These are phyloP conservation scores for Dryobotodes eremita DNA, from an alignment of 2,888 invertebrate genomes.

Conservation along the genomic window DNA sequence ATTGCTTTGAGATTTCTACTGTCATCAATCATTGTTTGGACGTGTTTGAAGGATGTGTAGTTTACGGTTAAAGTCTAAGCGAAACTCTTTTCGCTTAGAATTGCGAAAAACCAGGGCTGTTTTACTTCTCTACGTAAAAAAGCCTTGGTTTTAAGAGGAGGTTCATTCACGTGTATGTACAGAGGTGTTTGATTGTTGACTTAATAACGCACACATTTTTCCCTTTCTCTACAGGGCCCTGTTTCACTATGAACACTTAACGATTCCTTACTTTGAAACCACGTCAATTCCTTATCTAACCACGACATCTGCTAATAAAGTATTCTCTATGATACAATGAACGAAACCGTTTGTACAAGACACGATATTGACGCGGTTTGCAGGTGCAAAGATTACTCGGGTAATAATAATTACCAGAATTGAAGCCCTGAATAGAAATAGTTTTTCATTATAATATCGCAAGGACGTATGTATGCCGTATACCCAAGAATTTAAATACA, in stretches of 20 bases:
- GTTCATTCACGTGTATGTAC: background rate
- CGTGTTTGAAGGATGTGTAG: conserved; percentile 23
- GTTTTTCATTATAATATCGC: background rate
- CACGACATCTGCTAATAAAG: too few species aligned
- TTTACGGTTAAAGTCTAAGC: background rate
- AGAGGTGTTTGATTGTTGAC: background rate
- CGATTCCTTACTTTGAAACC: too few species aligned
- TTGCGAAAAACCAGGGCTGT: too few species aligned
- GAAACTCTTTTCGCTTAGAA: background rate
- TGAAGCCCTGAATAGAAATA: background rate
- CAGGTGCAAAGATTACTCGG: too few species aligned
- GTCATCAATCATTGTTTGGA: conserved; percentile 55
- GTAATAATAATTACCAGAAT: too few species aligned
- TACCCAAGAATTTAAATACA: conserved; percentile 30
- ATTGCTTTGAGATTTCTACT: conserved; percentile 38
- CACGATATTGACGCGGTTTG: too few species aligned
- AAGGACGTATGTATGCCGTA: too few species aligned
- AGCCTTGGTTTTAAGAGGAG: background rate
- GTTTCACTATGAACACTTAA: too few species aligned
- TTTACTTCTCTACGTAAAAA: background rate
- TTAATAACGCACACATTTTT: background rate
- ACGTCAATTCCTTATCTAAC: too few species aligned
- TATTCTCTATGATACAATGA: too few species aligned
- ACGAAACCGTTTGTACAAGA: too few species aligned
- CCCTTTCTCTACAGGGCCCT: background rate